These are phyloP conservation scores for Drosophila emarginata DNA, from an alignment of 2,888 invertebrate genomes.

Conservation along the genomic window DNA sequence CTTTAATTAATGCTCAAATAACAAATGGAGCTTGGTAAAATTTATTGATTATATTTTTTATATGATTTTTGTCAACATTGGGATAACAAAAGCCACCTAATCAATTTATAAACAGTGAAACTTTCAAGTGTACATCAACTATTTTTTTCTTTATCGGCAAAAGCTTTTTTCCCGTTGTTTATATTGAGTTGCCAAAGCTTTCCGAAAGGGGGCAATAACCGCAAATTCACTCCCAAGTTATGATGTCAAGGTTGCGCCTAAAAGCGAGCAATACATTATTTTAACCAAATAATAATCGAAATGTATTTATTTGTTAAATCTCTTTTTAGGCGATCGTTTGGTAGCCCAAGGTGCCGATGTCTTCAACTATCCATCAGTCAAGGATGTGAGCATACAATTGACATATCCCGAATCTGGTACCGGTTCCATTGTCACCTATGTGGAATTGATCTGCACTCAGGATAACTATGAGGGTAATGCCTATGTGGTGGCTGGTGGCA, in stretches of 20 bases:
- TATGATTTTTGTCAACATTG: too few relatives aligned
- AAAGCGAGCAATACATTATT: slow-evolving; percentile 8
- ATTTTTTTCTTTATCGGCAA: background rate
- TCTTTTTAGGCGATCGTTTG: slow-evolving; percentile 75
- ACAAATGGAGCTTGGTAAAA: too few relatives aligned
- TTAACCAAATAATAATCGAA: background rate
- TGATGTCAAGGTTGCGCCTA: background rate
- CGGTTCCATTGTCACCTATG: slow-evolving; percentile 74
- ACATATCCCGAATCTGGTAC: slow-evolving; percentile 76
- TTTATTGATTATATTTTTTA: too few relatives aligned
- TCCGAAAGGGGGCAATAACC: background rate
- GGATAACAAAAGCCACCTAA: background rate
- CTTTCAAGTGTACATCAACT: background rate
- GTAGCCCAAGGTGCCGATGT: slow-evolving; percentile 77
- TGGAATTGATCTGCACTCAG: slow-evolving; percentile 76
- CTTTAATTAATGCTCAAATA: too few relatives aligned
- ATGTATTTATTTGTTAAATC: slow-evolving; percentile 3
- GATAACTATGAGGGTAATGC: slow-evolving; percentile 76
- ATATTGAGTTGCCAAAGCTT: background rate
- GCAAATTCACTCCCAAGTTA: background rate
- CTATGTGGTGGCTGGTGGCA: slow-evolving; percentile 80
- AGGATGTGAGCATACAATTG: slow-evolving; percentile 77
- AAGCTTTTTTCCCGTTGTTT: background rate
- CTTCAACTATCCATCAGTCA: slow-evolving; percentile 61
- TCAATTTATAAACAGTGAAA: background rate